Evolutionary conservation across 2,113 vertebrate species (phyloP).

Genomic region (Sinocyclocheilus maitianheensis): DNA sequence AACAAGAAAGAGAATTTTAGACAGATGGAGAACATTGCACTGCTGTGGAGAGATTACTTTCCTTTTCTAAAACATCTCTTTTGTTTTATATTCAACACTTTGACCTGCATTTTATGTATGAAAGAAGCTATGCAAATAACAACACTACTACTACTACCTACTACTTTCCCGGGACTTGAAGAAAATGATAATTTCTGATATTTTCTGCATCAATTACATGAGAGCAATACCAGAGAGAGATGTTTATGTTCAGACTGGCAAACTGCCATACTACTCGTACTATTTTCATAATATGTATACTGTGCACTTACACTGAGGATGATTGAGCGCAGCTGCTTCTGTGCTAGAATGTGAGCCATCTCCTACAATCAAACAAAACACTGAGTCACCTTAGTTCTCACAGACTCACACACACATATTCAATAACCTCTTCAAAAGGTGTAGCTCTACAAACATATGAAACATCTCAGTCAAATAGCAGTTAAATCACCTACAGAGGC

Average conservation of each 20-base stretch:
- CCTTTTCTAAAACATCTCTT: background rate
- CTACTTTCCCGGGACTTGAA: background rate
- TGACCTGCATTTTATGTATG: background rate
- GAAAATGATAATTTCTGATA: background rate
- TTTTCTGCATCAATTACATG: background rate
- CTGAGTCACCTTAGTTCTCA: conserved; percentile 54
- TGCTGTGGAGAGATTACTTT: background rate
- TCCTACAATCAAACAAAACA: conserved; percentile 76
- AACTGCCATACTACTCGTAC: background rate
- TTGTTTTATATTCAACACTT: background rate
- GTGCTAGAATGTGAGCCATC: conserved; percentile 96
- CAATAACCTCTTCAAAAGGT: conserved; percentile 60
- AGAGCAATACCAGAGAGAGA: background rate
- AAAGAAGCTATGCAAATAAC: background rate
- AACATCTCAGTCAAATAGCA: conserved; percentile 22
- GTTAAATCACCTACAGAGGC: background rate
- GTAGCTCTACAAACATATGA: conserved; percentile 57
- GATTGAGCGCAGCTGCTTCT: conserved; percentile 94
- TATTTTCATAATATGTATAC: background rate
- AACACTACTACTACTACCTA: background rate
- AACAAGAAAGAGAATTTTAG: background rate
- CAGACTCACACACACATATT: conserved; percentile 52
- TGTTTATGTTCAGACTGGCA: background rate
- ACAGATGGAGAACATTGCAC: background rate
- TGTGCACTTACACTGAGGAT: conserved; percentile 89